Conservation (phyloP, 2,797 vertebrate species). For the Darevskia nairensis region DNA sequence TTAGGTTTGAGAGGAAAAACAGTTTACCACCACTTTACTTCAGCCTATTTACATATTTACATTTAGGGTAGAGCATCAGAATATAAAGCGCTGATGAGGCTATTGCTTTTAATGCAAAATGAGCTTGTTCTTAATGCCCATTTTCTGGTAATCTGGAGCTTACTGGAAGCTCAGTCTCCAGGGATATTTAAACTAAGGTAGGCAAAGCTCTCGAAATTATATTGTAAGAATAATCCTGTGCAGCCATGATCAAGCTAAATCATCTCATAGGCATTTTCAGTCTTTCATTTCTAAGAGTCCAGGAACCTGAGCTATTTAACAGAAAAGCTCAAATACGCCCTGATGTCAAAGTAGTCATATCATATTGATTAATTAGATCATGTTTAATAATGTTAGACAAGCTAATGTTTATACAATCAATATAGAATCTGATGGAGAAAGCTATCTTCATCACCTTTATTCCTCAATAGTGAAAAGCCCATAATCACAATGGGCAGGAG, state of each 20-base stretch:
- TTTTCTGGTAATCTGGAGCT: slow-evolving; percentile 39
- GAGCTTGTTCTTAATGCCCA: slow-evolving; percentile 18
- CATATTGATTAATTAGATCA: slow-evolving; percentile 38
- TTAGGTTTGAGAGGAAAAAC: neutral
- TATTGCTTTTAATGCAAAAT: slow-evolving; percentile 21
- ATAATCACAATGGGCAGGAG: slow-evolving; percentile 18
- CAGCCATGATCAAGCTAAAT: slow-evolving; percentile 9
- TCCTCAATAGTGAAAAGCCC: slow-evolving; percentile 5
- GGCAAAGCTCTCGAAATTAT: slow-evolving; percentile 20
- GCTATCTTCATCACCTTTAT: slow-evolving; percentile 19
- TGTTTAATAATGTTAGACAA: slow-evolving; percentile 42
- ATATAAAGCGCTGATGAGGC: slow-evolving; percentile 6
- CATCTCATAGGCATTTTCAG: slow-evolving; percentile 5
- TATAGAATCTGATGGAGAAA: slow-evolving; percentile 29
- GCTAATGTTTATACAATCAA: slow-evolving; percentile 36
- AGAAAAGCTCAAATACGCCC: slow-evolving; percentile 24
- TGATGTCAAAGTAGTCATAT: slow-evolving; percentile 34
- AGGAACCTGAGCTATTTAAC: slow-evolving; percentile 33
- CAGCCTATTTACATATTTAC: neutral
- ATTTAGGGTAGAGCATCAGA: neutral
- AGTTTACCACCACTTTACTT: neutral
- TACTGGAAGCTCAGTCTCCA: slow-evolving; percentile 30
- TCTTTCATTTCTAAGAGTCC: slow-evolving; percentile 15
- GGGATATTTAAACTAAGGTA: slow-evolving; percentile 27
- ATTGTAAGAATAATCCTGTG: slow-evolving; percentile 25